A percentile compares a stretch with the other conserved stretches of the same genome.
These are phyloP conservation scores for Philopedon plagiatum DNA, from an alignment of 2,888 invertebrate species.

Conservation along the genomic window DNA sequence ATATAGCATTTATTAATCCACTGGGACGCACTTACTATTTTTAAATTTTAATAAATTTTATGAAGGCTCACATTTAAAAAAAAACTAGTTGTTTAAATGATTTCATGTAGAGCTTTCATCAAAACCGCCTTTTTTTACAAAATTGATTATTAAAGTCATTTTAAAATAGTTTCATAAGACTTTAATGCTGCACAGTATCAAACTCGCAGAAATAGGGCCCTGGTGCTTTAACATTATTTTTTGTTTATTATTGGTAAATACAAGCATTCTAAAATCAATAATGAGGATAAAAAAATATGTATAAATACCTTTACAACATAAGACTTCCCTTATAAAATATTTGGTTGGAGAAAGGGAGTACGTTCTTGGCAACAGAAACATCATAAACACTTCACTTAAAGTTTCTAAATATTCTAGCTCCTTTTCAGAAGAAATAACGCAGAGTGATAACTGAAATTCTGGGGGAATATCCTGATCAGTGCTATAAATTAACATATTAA, in stretches of 20 bases:
- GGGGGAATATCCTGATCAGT: slow-evolving; percentile 76
- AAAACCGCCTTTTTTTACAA: too few relatives aligned
- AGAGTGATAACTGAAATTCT: slow-evolving; percentile 81
- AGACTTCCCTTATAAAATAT: slow-evolving; percentile 85
- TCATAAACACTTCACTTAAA: slow-evolving; percentile 86
- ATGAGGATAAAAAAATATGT: slow-evolving; percentile 1
- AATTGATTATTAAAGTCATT: too few relatives aligned
- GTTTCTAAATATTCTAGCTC: slow-evolving; percentile 87
- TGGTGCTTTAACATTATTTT: too few relatives aligned
- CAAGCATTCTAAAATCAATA: background rate
- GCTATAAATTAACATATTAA: slow-evolving; percentile 66
- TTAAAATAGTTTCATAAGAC: too few relatives aligned
- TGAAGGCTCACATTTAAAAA: too few relatives aligned
- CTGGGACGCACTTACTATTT: too few relatives aligned
- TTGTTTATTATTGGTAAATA: background rate
- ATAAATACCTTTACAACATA: slow-evolving; percentile 84
- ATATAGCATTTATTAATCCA: too few relatives aligned
- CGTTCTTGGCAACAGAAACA: slow-evolving; percentile 85
- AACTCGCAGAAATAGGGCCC: too few relatives aligned
- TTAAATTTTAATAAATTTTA: too few relatives aligned
- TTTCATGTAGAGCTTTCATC: too few relatives aligned
- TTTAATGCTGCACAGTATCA: too few relatives aligned
- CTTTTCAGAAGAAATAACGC: slow-evolving; percentile 79
- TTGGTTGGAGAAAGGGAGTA: slow-evolving; percentile 85
- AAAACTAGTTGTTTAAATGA: too few relatives aligned